A percentile compares a stretch with the other conserved stretches of the same genome.
phyloP scores from a whole-genome alignment of 2,113 vertebrate species.

The Tichodroma muraria region DNA sequence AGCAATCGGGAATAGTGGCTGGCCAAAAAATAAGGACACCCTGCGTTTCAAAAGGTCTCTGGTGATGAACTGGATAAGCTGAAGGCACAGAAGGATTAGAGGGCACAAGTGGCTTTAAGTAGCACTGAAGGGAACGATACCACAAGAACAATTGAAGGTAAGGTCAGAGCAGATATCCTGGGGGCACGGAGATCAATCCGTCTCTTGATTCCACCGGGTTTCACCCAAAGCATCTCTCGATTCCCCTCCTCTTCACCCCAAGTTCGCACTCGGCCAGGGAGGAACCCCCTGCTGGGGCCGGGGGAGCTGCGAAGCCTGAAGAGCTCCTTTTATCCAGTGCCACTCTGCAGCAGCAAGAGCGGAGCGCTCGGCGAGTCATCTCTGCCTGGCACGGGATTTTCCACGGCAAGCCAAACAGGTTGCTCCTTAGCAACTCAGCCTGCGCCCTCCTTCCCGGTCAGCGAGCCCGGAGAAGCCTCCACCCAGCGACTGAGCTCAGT shows the following conservation, averaged over 20 bases:
- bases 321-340: background rate
- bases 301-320: fast-evolving
- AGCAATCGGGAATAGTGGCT: background rate
- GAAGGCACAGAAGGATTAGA: background rate
- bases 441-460: background rate
- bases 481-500: background rate
- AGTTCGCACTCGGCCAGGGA: background rate
- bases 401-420: background rate
- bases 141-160: background rate
- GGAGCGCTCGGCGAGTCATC: background rate
- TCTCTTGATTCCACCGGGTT: background rate
- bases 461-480: background rate
- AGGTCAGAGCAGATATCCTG: background rate
- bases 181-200: fast-evolving
- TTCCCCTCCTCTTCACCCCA: background rate
- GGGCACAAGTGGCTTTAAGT: background rate
- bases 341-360: background rate
- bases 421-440: background rate
- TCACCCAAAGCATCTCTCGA: background rate
- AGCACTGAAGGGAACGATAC: background rate
- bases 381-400: background rate
- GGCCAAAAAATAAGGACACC: background rate
- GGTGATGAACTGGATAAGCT: background rate
- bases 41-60: background rate
- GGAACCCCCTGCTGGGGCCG: background rate